A percentile compares a stretch with the other conserved stretches of the same genome.
phyloP scores from a whole-genome alignment of 1,140 invertebrate genomes.

The Calycopis cecrops region DNA sequence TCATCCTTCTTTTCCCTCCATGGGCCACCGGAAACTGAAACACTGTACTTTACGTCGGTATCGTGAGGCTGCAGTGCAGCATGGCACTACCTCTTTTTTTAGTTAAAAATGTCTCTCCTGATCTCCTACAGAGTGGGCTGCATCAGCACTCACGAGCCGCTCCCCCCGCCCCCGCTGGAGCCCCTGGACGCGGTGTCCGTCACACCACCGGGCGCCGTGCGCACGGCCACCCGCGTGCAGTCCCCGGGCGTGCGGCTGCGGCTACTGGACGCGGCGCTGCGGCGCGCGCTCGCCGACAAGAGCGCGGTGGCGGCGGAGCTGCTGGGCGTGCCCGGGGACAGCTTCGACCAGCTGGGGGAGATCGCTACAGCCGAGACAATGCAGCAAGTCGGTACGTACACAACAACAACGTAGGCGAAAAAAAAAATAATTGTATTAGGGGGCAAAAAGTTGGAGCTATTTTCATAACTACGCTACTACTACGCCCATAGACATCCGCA shows the following conservation, averaged over 20 bases:
- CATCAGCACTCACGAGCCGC: conserved; percentile 38
- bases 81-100: too few species aligned
- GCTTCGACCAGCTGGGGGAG: conserved; percentile 46
- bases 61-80: too few species aligned
- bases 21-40: too few species aligned
- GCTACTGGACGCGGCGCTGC: conserved; percentile 46
- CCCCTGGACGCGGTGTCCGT: conserved; percentile 25
- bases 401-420: too few species aligned
- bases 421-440: too few species aligned
- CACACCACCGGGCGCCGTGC: conserved; percentile 21
- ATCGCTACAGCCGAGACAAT: conserved; percentile 49
- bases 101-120: too few species aligned
- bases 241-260: conserved; percentile 38
- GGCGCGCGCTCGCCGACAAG: conserved; percentile 42
- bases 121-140: conserved; percentile 36
- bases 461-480: too few species aligned
- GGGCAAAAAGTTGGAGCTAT: too few species aligned
- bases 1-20: too few species aligned
- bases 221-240: conserved; percentile 24
- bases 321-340: conserved; percentile 40
- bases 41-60: too few species aligned
- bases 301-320: conserved; percentile 38
- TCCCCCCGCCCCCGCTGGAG: conserved; percentile 24
- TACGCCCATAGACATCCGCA: too few species aligned
- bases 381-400: conserved; percentile 41